Evolutionary conservation across 1,140 invertebrate species (phyloP), one percentile per base, ranked within the genome.

Genomic region (Papilio helenus): DNA sequence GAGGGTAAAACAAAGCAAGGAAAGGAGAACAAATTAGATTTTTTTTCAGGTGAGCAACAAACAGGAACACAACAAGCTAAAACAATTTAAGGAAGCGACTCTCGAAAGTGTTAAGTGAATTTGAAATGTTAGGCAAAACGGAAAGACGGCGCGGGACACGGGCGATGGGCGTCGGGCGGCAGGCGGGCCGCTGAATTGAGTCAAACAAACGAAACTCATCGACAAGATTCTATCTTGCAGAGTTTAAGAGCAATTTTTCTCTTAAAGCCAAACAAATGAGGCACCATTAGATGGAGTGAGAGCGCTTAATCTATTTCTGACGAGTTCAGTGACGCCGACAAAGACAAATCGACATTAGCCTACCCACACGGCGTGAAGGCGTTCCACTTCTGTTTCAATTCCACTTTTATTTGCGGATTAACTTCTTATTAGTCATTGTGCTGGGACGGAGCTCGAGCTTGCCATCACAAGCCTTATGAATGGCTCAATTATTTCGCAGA

Each of bases 281-380:
- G 89, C 87, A 89, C 92, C 90, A 94, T 94, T 94, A 94, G 91
- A 94, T 92, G 90, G 90, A 94, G 93, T 93, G 92, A 93, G 93
- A 94, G 91, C 89, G 92, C 93, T 94, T 94, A 93, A 94, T 94
- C 93, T 94, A 93, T 94, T 94, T 94, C 92, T 94, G 92, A 94
- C 92, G 93, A 93, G 92, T 94, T 94, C 91, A 93, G 89, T 93
- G 93, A 94, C 93, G 92, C 93, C 91, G 92, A 93, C 93, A 93
- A 91, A 92, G 92, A 94, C 93, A 93, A 93, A 94, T 94, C 91
- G 92, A 93, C 91, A 93, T 93, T 93, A 90, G 92, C 92, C 93
- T 93, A 94, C 93, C 92, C 90, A 94, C 93, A 93, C 92, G 92
- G 91, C 92, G 90, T 85, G 88, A 92, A 94, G 89, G 92, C 90